Conservation (phyloP, 2,797 vertebrate species). For the Threskiornis aethiopicus region DNA sequence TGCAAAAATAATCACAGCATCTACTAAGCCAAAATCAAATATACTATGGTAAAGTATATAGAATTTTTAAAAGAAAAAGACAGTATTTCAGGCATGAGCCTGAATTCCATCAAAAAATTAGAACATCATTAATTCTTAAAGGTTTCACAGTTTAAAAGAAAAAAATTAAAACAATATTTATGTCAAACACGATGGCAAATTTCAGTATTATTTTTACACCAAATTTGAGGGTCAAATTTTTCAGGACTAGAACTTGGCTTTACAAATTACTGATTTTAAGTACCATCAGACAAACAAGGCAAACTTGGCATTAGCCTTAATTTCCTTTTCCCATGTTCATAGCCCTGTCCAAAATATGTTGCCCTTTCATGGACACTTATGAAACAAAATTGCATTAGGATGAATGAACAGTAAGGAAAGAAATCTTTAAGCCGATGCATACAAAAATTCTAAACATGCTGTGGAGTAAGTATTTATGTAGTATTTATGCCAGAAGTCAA, state of each 20-base stretch:
- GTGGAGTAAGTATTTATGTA: neutral
- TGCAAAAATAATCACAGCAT: neutral
- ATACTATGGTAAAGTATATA: neutral
- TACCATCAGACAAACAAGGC: neutral
- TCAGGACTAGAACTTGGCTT: neutral
- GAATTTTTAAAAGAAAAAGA: neutral
- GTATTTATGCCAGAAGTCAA: neutral
- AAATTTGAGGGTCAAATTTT: neutral
- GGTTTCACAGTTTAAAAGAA: neutral
- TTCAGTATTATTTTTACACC: neutral
- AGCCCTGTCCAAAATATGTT: neutral
- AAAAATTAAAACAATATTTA: neutral
- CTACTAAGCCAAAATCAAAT: neutral
- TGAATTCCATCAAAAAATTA: neutral
- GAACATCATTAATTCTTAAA: neutral
- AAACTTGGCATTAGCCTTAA: neutral
- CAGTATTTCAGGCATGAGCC: neutral
- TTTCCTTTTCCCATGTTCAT: neutral
- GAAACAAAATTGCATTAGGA: neutral
- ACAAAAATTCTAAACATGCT: neutral
- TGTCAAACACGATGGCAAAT: neutral
- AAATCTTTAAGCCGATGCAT: neutral
- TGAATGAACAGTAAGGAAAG: neutral
- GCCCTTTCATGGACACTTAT: neutral
- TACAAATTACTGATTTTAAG: neutral